Conservation (phyloP, 2,113 vertebrate genomes). For the Alethe castanea region DNA sequence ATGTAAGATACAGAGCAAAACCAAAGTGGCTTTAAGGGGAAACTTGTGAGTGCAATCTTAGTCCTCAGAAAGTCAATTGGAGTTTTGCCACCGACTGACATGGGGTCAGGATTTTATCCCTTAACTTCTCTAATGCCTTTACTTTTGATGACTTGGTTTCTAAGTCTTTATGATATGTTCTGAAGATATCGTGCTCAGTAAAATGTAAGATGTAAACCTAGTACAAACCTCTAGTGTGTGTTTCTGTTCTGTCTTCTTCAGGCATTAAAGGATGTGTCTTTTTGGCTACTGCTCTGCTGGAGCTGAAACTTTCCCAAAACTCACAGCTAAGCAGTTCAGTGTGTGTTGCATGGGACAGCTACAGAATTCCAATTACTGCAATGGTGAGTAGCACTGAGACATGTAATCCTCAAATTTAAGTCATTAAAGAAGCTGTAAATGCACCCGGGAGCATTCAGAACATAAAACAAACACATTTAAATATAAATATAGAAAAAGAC, state of each 20-base stretch:
- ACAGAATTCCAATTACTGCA: constrained; percentile 60
- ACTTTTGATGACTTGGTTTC: not conserved
- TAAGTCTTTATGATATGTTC: not conserved
- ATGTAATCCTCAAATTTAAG: constrained; percentile 49
- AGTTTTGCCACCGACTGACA: constrained; percentile 5
- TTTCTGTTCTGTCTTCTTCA: constrained; percentile 51
- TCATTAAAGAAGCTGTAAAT: constrained; percentile 27
- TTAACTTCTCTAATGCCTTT: not conserved
- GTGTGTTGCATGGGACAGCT: constrained; percentile 38
- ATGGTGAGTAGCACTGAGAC: constrained; percentile 21
- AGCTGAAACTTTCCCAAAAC: constrained; percentile 52
- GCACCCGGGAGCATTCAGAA: not conserved
- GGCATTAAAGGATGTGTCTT: constrained; percentile 40
- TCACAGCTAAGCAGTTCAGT: constrained; percentile 48
- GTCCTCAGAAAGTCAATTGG: not conserved
- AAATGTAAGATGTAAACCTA: not conserved
- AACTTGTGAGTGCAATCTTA: not conserved
- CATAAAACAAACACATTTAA: not conserved
- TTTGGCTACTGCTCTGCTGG: constrained; percentile 39
- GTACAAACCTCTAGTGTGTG: not conserved
- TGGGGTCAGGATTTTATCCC: not conserved
- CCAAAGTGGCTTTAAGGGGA: not conserved
- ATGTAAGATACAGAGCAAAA: not conserved
- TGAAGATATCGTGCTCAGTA: not conserved
- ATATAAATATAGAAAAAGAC: not conserved